Base-by-base conservation (phyloP, 1,140 invertebrate species). In the Anastrepha ludens region DNA sequence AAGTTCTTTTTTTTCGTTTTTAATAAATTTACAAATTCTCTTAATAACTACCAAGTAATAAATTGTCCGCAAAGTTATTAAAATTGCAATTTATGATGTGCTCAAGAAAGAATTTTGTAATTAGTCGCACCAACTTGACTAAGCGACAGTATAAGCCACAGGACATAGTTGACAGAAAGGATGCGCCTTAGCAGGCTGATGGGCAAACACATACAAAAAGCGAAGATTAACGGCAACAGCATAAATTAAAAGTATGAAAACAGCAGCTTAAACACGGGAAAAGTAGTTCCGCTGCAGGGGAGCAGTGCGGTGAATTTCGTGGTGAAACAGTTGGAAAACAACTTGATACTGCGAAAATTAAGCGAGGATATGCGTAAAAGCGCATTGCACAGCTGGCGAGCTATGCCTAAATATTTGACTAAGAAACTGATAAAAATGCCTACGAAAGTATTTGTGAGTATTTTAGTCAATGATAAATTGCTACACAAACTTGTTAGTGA, bases 91-190 rank as follows among this genome's bases (percentile, higher is more conserved):
- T 74, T 74, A 74, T 74, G 70, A 74, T 41, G 47, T 74, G 39
- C 50, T 74, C 70, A 74, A 50, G 41, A 50, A 74, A n/a, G 70
- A 74, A 74, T 74, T 74, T 74, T 74, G 70, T 74, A 74, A 74
- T 74, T 74, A 74, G 44, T 74, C 44, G 41, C 13, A 44, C 15
- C 70, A 74, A 74, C 70, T 74, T 74, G 70, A 74, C 70, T 74
- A 74, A 74, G 70, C 44, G 70, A n/a, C 5, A 74, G 8, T 47
- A 41, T 47, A n/a, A 74, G 70, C 70, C 70, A 5, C 44, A 74
- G 15, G 70, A 47, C 41, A 50, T 0, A 17, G 70, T 74, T 74
- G 44, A 41, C 70, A 41, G 44, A 6, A 74, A 17, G 41, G 15
- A 41, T 47, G 41, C 7, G 70, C 41, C n/a, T 1, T n/a, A 6